phyloP scores from a whole-genome alignment of 2,888 invertebrate species.

The Lepidonotus clava region DNA sequence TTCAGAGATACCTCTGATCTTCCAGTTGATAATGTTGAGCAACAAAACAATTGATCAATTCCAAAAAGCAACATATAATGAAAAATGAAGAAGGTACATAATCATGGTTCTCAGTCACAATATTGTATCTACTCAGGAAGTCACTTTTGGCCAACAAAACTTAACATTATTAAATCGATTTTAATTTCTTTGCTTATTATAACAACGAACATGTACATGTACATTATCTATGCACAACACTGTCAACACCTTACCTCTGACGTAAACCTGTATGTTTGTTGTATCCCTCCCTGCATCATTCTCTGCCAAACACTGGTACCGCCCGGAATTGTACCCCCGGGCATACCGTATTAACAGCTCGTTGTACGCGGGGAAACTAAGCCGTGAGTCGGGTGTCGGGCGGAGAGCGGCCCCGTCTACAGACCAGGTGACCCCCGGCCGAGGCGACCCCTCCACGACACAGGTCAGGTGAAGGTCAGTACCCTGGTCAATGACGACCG shows the following conservation, averaged over 20 bases:
- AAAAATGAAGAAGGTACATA: no score
- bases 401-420: constrained; percentile 64
- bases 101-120: no score
- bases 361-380: constrained; percentile 65
- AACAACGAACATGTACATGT: no score
- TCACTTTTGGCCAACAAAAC: no score
- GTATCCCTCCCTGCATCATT: constrained; percentile 50
- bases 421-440: constrained; percentile 70
- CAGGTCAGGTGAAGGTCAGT: constrained; percentile 70
- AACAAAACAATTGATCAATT: no score
- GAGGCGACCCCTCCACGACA: constrained; percentile 69
- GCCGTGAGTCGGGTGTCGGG: constrained; percentile 69
- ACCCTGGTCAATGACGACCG: constrained; percentile 68
- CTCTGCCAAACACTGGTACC: constrained; percentile 56
- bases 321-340: constrained; percentile 48
- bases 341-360: constrained; percentile 60
- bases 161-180: no score
- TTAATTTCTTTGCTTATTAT: no score
- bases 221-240: not conserved
- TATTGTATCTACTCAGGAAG: no score
- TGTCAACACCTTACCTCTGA: constrained; percentile 53
- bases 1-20: no score
- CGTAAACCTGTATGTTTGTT: not conserved
- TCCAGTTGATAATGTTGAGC: no score
- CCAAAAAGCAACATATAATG: no score